Evolutionary conservation across 2,888 invertebrate genomes (phyloP).

Genomic region (Thyatira batis): DNA sequence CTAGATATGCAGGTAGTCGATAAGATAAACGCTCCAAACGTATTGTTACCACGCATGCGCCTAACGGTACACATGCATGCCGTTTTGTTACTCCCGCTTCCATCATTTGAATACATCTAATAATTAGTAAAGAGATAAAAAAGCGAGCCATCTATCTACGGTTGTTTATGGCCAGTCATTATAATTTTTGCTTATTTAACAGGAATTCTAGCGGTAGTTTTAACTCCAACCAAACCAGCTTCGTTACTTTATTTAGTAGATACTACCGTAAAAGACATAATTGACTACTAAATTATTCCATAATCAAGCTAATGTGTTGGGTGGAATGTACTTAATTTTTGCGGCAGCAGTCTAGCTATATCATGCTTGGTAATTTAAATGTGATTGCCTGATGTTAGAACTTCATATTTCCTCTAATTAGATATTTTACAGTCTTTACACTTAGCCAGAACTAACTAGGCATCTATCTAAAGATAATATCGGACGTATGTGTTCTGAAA

Average conservation of each 20-base stretch:
- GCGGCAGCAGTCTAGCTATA: neutral
- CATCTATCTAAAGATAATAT: neutral
- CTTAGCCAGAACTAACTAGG: neutral
- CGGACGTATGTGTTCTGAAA: neutral
- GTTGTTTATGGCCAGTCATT: neutral
- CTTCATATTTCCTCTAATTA: neutral
- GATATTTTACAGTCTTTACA: neutral
- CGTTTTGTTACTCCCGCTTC: slow-evolving; percentile 22
- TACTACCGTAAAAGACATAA: slow-evolving; percentile 36
- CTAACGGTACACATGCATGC: slow-evolving; percentile 35
- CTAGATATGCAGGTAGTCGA: slow-evolving; percentile 31
- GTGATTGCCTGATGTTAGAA: neutral
- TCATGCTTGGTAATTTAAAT: neutral
- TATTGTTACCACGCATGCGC: slow-evolving; percentile 32
- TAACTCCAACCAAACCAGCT: slow-evolving; percentile 41
- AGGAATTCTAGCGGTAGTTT: slow-evolving; percentile 34
- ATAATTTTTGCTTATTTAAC: slow-evolving; percentile 3
- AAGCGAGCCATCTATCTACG: neutral
- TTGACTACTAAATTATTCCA: slow-evolving; percentile 30
- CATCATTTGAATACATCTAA: slow-evolving; percentile 26
- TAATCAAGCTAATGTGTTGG: slow-evolving; percentile 27
- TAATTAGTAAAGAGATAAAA: neutral
- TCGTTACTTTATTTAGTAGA: slow-evolving; percentile 33
- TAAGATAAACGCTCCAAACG: slow-evolving; percentile 40
- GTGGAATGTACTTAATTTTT: slow-evolving; percentile 22